A percentile compares a stretch with the other conserved stretches of the same genome.
These are phyloP conservation scores for Montipora cactus DNA, from an alignment of 64 coral and sea anemone species.

Conservation along the genomic window DNA sequence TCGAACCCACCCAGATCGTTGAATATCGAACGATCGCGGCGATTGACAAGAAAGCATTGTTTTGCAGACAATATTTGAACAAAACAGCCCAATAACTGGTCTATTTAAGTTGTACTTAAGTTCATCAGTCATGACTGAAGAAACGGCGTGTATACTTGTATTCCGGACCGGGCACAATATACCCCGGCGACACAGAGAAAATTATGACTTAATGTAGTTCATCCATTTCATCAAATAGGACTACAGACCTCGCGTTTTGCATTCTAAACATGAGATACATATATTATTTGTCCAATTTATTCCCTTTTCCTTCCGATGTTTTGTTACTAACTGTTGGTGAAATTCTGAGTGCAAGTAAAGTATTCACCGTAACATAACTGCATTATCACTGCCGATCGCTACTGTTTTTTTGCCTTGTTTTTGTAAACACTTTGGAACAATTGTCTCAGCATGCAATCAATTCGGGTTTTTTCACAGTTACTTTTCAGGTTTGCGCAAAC, in stretches of 20 bases:
- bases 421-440: slow-evolving; percentile 12
- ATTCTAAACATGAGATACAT: slow-evolving; percentile 9
- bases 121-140: not conserved
- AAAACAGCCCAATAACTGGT: not conserved
- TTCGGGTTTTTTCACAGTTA: not conserved
- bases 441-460: slow-evolving; percentile 9
- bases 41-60: not conserved
- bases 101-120: not conserved
- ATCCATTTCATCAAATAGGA: not conserved
- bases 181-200: not conserved
- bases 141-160: not conserved
- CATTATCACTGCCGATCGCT: not conserved
- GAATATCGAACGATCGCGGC: too few species aligned
- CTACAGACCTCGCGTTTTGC: not conserved
- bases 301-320: slow-evolving; percentile 25
- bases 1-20: too few species aligned
- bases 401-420: not conserved
- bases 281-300: not conserved
- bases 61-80: not conserved
- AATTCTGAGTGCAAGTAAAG: slow-evolving; percentile 5
- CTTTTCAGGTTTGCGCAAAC: not conserved
- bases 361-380: not conserved
- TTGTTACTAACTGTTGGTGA: slow-evolving; percentile 2
- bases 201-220: not conserved
- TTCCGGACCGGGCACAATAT: too few species aligned